A percentile compares a stretch with the other conserved stretches of the same genome.
phyloP scores from a whole-genome alignment of 2,888 invertebrate genomes.

The Cotesia congregata region DNA sequence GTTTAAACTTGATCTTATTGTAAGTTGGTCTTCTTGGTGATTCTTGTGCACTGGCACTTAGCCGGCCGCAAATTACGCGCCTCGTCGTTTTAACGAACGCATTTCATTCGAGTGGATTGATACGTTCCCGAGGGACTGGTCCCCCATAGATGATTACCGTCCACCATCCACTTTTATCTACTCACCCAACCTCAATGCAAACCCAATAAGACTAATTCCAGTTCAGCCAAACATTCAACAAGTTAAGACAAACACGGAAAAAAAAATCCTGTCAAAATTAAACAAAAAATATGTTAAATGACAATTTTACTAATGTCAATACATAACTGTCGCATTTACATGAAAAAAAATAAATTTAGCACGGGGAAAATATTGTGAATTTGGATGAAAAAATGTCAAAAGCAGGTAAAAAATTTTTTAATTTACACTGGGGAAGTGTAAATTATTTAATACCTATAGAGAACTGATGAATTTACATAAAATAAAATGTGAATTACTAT shows the following conservation, averaged over 20 bases:
- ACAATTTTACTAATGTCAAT: too few relatives aligned
- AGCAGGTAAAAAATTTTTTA: too few relatives aligned
- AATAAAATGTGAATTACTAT: too few relatives aligned
- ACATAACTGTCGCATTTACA: too few relatives aligned
- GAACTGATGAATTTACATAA: too few relatives aligned
- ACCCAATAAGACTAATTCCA: constrained; percentile 11
- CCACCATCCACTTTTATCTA: constrained; percentile 12
- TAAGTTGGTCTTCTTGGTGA: constrained; percentile 6
- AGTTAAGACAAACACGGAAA: constrained; percentile 23
- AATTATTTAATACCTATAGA: too few relatives aligned
- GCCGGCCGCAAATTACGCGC: constrained; percentile 46
- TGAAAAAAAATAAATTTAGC: too few relatives aligned
- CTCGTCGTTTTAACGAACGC: constrained; percentile 52
- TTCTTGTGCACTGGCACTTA: background rate
- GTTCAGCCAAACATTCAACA: constrained; percentile 38
- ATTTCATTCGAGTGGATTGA: constrained; percentile 53
- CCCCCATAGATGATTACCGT: constrained; percentile 46
- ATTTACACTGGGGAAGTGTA: too few relatives aligned
- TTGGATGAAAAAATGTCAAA: too few relatives aligned
- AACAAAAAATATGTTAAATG: too few relatives aligned
- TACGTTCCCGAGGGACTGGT: constrained; percentile 51
- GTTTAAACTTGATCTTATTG: constrained; percentile 4
- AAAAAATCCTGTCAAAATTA: too few relatives aligned
- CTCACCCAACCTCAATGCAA: constrained; percentile 26
- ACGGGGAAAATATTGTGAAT: too few relatives aligned